Evolutionary conservation across 2,797 vertebrate species (phyloP), one percentile per base, ranked within the genome.

Genomic region (Parauchenoglanis ngamensis): DNA sequence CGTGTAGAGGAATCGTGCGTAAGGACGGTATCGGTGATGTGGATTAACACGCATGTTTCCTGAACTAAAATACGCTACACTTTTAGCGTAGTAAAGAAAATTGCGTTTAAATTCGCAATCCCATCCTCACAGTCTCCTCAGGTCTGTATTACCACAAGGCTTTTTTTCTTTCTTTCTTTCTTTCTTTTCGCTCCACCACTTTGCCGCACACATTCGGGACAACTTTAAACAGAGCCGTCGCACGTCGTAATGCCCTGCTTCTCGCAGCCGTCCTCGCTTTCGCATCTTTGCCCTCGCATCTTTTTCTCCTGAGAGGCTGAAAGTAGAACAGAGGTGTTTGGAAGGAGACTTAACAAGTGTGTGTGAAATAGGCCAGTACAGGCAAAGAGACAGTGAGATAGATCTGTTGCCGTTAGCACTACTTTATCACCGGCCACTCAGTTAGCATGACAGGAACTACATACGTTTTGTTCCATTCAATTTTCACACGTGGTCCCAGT

Each of bases 281-380:
- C n/a, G 57, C 56, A 73, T 81, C 77, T 82, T 46, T 65, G 57
- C 78, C 78, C 76, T 75, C 65, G 17, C 7, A 7, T 67, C 23
- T 77, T n/a, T n/a, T 65, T 52, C 23, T 73, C 70, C n/a, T 89
- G 90, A 89, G 83, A 87, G 90, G 56, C 87, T 77, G 89, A 88
- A 94, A 94, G 87, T 94, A 91, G 93, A 94, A 92, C 93, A 94
- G 85, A 91, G 93, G 93, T 92, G 77, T 88, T 79, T 46, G 44
- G 90, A 90, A 91, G 93, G 94, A 94, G 91, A 92, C 86, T 82
- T 92, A 94, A 46, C 92, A 90, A 94, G 92, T 91, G 92, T 91
- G 89, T 89, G 90, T 94, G 93, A 93, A 87, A 94, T 94, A 94
- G 94, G 92, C 92, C 94, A 91, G 92, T 89, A 28, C 83, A 90